phyloP scores from a whole-genome alignment of 2,113 vertebrate genomes.

The Ageneiosus marmoratus region DNA sequence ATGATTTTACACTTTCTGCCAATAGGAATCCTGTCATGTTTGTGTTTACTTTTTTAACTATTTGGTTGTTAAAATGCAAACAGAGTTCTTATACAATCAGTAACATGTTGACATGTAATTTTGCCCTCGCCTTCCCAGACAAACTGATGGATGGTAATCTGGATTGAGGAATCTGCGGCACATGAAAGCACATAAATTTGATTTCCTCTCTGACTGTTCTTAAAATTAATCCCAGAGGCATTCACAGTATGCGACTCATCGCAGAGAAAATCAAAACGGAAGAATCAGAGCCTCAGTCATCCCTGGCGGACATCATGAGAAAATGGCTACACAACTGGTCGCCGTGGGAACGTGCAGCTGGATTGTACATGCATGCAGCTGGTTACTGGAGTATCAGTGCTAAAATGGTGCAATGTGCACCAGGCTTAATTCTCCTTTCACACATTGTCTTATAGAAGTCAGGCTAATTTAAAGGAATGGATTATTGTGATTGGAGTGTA shows the following conservation, averaged over 20 bases:
- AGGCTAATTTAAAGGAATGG: neutral
- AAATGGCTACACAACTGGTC: neutral
- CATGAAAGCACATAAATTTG: neutral
- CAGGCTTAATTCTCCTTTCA: no score
- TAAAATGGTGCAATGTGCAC: neutral
- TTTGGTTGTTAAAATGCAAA: neutral
- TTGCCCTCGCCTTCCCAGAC: neutral
- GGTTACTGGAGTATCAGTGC: neutral
- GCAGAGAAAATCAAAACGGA: neutral
- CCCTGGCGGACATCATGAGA: neutral
- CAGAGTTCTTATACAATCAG: neutral
- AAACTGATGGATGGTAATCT: neutral
- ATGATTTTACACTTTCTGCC: neutral
- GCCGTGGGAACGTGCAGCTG: neutral
- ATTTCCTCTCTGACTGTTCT: neutral
- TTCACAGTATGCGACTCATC: neutral
- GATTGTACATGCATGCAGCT: neutral
- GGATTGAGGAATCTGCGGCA: neutral
- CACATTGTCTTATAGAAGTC: neutral
- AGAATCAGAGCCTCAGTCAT: neutral
- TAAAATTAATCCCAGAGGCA: neutral
- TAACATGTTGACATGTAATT: neutral
- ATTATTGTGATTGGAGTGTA: neutral
- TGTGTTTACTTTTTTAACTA: neutral
- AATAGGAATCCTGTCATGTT: neutral